phyloP scores from a whole-genome alignment of 2,113 vertebrate genomes.

The Vidua macroura region DNA sequence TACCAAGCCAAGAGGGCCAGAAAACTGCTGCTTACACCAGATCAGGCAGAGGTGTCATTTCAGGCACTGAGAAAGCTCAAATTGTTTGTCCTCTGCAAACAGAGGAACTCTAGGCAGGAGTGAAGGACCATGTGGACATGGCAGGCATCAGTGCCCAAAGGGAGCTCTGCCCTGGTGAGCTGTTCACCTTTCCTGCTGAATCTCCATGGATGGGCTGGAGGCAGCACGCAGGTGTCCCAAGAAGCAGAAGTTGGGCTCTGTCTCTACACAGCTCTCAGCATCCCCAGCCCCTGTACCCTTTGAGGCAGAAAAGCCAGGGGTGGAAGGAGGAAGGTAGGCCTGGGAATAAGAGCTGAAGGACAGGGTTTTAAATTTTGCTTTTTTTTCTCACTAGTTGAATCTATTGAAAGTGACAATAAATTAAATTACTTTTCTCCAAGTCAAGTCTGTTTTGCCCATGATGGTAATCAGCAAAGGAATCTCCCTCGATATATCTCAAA shows the following conservation, averaged over 20 bases:
- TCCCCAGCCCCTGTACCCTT: neutral
- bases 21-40: neutral
- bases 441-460: neutral
- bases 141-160: fast-evolving
- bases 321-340: neutral
- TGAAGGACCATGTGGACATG: fast-evolving
- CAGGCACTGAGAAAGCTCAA: neutral
- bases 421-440: neutral
- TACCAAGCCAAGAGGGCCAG: neutral
- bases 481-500: neutral
- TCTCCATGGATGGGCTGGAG: too few species aligned
- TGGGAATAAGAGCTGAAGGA: neutral
- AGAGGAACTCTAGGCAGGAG: neutral
- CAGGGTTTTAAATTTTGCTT: neutral
- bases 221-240: neutral
- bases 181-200: neutral
- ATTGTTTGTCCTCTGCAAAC: neutral
- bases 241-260: neutral
- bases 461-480: neutral
- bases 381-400: neutral
- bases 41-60: neutral
- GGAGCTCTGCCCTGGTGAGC: neutral
- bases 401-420: neutral
- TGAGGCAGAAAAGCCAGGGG: neutral
- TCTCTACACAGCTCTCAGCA: neutral